Percentiles rank a stretch among this genome's conserved stretches.
phyloP scores from a whole-genome alignment of 2,113 vertebrate species.

The Campylomormyrus tamandua region DNA sequence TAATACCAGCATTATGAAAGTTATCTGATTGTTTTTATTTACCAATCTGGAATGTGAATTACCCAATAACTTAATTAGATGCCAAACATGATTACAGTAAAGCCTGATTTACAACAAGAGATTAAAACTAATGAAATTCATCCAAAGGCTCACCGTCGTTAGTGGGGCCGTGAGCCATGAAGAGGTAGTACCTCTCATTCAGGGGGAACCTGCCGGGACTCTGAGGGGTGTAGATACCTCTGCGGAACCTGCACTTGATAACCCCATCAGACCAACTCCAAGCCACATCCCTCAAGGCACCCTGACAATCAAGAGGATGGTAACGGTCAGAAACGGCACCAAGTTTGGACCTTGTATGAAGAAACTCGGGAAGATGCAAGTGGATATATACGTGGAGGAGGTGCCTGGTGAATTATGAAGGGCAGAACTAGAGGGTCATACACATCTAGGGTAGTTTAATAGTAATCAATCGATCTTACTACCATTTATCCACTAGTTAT shows the following conservation, averaged over 20 bases:
- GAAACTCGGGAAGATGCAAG: not conserved
- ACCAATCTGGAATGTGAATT: not conserved
- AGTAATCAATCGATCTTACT: not conserved
- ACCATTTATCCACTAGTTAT: not conserved
- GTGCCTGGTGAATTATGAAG: not conserved
- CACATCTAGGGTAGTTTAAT: not conserved
- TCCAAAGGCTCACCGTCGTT: conserved; percentile 51
- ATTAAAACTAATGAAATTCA: not conserved
- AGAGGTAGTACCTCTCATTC: conserved; percentile 70
- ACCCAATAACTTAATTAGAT: not conserved
- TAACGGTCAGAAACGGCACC: not conserved
- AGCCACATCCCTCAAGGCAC: conserved; percentile 52
- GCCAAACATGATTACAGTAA: not conserved
- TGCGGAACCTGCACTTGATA: conserved; percentile 75
- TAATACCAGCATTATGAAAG: not conserved
- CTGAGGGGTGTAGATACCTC: conserved; percentile 51
- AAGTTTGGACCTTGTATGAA: not conserved
- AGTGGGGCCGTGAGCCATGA: conserved; percentile 68
- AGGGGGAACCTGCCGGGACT: conserved; percentile 62
- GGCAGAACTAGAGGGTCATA: not conserved
- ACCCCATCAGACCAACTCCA: conserved; percentile 68
- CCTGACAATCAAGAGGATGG: conserved; percentile 44
- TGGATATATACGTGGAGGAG: not conserved
- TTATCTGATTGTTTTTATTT: too few relatives aligned
- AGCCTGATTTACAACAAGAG: not conserved